These are phyloP conservation scores for Dermatemys mawii DNA, from an alignment of 2,113 vertebrate genomes.

Conservation along the genomic window DNA sequence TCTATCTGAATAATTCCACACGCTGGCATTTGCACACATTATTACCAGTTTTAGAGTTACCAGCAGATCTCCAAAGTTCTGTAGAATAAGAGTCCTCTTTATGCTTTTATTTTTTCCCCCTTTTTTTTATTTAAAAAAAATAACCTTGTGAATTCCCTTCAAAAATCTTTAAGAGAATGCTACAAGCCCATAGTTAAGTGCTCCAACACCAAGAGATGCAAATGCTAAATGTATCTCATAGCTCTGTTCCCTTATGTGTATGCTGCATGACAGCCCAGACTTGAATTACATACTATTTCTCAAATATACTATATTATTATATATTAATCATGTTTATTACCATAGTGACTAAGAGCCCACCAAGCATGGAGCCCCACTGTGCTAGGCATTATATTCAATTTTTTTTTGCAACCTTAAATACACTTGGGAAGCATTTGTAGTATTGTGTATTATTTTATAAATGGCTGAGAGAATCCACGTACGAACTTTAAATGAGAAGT, in stretches of 20 bases:
- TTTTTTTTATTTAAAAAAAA: background rate
- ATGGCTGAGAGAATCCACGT: background rate
- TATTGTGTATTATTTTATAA: background rate
- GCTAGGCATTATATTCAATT: background rate
- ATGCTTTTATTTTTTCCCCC: background rate
- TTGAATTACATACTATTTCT: background rate
- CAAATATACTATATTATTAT: background rate
- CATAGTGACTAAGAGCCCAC: background rate
- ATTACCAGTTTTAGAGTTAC: background rate
- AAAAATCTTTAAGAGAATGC: background rate
- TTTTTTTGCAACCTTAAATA: background rate
- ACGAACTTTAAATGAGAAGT: constrained; percentile 29
- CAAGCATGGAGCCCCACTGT: background rate
- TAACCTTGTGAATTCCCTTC: background rate
- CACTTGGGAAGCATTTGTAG: fast-evolving
- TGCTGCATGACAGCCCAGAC: background rate
- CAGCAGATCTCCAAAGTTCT: background rate
- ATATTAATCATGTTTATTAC: background rate
- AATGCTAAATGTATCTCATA: background rate
- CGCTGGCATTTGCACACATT: background rate
- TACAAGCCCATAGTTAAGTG: background rate
- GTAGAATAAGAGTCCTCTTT: background rate
- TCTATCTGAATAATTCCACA: background rate
- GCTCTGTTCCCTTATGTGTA: background rate
- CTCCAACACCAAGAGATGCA: background rate